Base-by-base conservation (phyloP, 2,888 invertebrate species). In the Stenotaenia linearis region DNA sequence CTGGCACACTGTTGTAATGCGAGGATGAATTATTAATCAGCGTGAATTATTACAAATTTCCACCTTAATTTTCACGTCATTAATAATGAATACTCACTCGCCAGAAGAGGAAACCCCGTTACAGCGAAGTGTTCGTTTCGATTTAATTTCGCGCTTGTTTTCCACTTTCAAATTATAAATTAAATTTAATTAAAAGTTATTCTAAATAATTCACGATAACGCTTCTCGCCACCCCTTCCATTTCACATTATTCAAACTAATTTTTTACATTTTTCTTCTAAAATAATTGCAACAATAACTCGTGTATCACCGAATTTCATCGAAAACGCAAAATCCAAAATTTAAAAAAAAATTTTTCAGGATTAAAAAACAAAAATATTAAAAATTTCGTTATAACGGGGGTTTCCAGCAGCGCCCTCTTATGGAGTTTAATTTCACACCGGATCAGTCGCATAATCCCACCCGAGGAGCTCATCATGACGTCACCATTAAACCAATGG, bases 21-120 rank as follows among this genome's bases (percentile, higher is more conserved):
- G 30, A 40, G 23, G 45, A 45, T 78, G 40, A 40, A 78, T 78
- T 45, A 78, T 78, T 78, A 78, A 78, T 50, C 45, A 23, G 45
- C 23, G 78, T 78, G 78, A 78, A 78, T 78, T 78, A 78, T 78
- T 40, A 78, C 78, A 78, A 78, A 78, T 78, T 78, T 40, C 78
- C 78, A 78, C 78, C 78, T 78, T 78, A 78, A 78, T 78, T 78
- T 78, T 78, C 45, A 50, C 25, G 23, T 78, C 78, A 78, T 78
- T 78, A 40, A 78, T 78, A 50, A 78, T 78, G 78, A 40, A 78
- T 74, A 32, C 28, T n/a, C 28, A 32, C 74, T 28, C 74, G 74
- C 74, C 50, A 50, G 50, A 50, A 50, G 50, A 50, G 50, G 50
- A 50, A 50, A 50, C 50, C 50, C 50, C 50, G 50, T 50, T 50